Evolutionary conservation across 2,113 vertebrate species (phyloP), one percentile per base, ranked within the genome.

Genomic region (Bufo gargarizans): DNA sequence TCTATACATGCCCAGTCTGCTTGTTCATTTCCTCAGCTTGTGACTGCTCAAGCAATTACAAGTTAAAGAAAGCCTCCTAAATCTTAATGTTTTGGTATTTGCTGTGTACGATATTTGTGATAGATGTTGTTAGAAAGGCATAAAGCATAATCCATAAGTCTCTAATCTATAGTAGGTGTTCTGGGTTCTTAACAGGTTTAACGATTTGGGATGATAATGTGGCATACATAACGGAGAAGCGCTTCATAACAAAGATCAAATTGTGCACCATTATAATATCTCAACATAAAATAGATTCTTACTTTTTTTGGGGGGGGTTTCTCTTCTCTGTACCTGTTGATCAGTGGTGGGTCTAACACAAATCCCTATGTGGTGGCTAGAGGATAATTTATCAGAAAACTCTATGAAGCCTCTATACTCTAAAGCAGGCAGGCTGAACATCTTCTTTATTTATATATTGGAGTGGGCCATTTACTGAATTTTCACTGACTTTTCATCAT

Each of bases 1-100:
- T 11, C 45, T 11, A 76, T 76, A 49, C 72, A 4, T 49, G 72
- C 72, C 71, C 16, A 20, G 45, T 43, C 71, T 74, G 43, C 43
- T 47, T 45, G 43, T 8, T 76, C 72, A 50, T 76, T 20, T 76
- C 72, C 72, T 76, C 72, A 76, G 72, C 72, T 76, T 76, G 72
- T 76, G 45, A 9, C 72, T 76, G 45, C 45, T 49, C 17, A 50
- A 11, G 17, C 72, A 76, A 76, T 76, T 76, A 76, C 20, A 50
- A 49, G 47, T 49, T 19, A 76, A 50, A 50, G 16, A 11, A 76
- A 49, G 72, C 72, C 11, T 76, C 20, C 49, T 76, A 76, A 47
- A 74, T 74, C 71, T 74, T 74, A 17, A 17, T 47, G 14, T 45
- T 8, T 14, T 74, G 43, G 47, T 43, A 45, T 43, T 43, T 17